A percentile compares a stretch with the other conserved stretches of the same genome.
These are phyloP conservation scores for Leuctra nigra DNA, from an alignment of 2,888 invertebrate genomes.

Conservation along the genomic window DNA sequence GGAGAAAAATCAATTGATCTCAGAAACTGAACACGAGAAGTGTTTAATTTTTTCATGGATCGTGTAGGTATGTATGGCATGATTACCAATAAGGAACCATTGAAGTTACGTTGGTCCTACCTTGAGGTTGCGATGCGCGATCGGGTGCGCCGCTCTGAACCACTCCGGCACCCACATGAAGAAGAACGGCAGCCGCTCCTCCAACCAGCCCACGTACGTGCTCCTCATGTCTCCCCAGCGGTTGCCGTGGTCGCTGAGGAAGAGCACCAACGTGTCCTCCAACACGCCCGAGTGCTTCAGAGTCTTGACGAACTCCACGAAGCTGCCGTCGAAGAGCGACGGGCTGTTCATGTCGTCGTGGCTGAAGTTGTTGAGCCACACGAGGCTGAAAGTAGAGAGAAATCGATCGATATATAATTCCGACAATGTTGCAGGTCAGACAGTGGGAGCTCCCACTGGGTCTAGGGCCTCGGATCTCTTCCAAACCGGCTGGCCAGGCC, in stretches of 20 bases:
- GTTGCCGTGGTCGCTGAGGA: slow-evolving; percentile 74
- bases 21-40: too few species aligned
- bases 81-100: too few species aligned
- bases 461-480: too few species aligned
- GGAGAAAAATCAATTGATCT: too few species aligned
- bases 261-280: slow-evolving; percentile 60
- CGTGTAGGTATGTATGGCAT: too few species aligned
- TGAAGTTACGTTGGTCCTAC: too few species aligned
- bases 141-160: slow-evolving; percentile 51
- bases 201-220: slow-evolving; percentile 65
- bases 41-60: too few species aligned
- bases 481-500: too few species aligned
- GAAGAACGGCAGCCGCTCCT: slow-evolving; percentile 68
- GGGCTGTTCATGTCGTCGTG: slow-evolving; percentile 62
- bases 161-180: slow-evolving; percentile 60
- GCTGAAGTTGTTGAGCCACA: slow-evolving; percentile 73
- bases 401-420: too few species aligned
- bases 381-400: slow-evolving; percentile 69
- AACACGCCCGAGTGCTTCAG: slow-evolving; percentile 53
- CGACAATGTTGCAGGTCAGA: too few species aligned
- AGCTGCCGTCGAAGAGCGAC: slow-evolving; percentile 56
- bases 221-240: slow-evolving; percentile 65
- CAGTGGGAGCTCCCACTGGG: too few species aligned
- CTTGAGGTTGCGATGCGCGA: too few species aligned
- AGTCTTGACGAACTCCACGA: slow-evolving; percentile 50